These are phyloP conservation scores for Leptothorax acervorum DNA, from an alignment of 2,888 invertebrate species.

Conservation along the genomic window DNA sequence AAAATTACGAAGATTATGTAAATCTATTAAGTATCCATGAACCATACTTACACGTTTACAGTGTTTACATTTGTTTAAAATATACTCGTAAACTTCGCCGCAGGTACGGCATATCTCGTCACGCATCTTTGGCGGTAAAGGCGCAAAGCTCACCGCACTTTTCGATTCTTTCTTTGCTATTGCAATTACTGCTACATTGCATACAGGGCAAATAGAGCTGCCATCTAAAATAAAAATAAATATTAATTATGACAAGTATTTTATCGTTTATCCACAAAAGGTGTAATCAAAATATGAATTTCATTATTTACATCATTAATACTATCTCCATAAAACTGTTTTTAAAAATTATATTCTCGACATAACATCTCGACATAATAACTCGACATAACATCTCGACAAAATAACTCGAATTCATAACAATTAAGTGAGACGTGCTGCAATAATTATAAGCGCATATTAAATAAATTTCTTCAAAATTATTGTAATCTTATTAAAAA, in stretches of 20 bases:
- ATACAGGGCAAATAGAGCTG: slow-evolving; percentile 87
- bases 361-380: no score
- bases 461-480: not conserved
- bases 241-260: not conserved
- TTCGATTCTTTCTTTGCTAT: slow-evolving; percentile 5
- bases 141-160: slow-evolving; percentile 69
- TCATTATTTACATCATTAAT: not conserved
- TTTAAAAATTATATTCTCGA: not conserved
- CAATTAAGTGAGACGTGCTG: not conserved
- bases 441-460: not conserved
- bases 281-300: not conserved
- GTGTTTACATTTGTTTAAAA: slow-evolving; percentile 86
- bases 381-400: no score
- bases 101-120: slow-evolving; percentile 84
- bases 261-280: not conserved
- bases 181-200: slow-evolving; percentile 83
- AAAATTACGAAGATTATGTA: not conserved
- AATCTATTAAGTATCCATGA: not conserved
- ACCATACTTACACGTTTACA: slow-evolving; percentile 87
- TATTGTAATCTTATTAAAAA: not conserved
- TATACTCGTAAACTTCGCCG: slow-evolving; percentile 79
- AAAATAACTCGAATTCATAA: not conserved
- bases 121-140: slow-evolving; percentile 74
- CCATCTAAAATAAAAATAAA: slow-evolving; percentile 42
- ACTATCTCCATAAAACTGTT: not conserved